Base-by-base conservation (phyloP, 2,113 vertebrate genomes). In the Hirundichthys speculiger region DNA sequence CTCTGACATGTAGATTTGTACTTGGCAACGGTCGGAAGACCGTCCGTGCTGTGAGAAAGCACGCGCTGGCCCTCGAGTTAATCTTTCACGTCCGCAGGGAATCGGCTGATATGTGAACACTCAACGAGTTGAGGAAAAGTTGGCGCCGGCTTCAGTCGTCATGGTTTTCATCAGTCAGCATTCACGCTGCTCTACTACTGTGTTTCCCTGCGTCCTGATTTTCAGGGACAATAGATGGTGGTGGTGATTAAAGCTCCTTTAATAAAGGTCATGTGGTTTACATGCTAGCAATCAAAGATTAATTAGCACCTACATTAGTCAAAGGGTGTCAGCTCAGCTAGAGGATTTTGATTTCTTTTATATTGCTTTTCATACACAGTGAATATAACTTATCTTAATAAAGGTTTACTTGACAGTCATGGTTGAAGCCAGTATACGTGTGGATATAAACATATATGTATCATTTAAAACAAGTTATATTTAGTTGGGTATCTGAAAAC, bases 1-100 rank as follows among this genome's bases (percentile, higher is more conserved):
- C 62, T 69, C 68, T 79, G 69, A 77, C 76, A 80, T 79, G 75
- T 72, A 49, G 58, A 69, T 77, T 77, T 75, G 60, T 30, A 14
- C 10, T 68, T 81, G 80, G 79, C 83, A 52, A 3, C 22, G 57
- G 54, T 22, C 60, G 46, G 30, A 41, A 64, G 41, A 46, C 18
- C 40, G 60, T 65, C 41, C 47, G 63, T 45, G 25, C 24, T 64
- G 70, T 69, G 67, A 63, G 69, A 80, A 80, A 75, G 48, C 39
- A 45, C 58, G 47, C 19, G 21, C 27, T 20, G 66, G 54, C 65
- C 42, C 38, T 66, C 43, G 0, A 55, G 43, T 52, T 83, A 38
- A 40, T 57, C 65, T 25, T 38, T 58, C 52, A 79, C 71, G 30
- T 70, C 77, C 73, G 14, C 24, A 13, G 82, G 73, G 73, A 64